Base-by-base conservation (phyloP, 2,888 invertebrate genomes). In the Chironomus tentans region DNA sequence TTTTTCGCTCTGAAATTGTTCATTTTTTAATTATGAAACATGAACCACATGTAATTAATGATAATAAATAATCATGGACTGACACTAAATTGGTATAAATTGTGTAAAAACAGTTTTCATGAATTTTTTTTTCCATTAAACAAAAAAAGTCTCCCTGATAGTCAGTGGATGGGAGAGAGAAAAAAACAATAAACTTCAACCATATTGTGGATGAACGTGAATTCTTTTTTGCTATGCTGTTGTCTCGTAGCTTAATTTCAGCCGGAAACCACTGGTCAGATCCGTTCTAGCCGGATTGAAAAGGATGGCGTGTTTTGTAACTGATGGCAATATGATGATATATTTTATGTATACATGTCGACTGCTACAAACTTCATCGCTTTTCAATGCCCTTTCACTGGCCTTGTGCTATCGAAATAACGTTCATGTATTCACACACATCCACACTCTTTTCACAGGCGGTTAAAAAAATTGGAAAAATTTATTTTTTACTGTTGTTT, bases 1-100 rank as follows among this genome's bases (percentile, higher is more conserved):
- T 24, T 56, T 18, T 18, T 56, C 56, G 7, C 18, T 18, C 3
- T 15, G 18, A 56, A 56, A 56, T 56, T 65, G 18, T 22, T 21
- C 22, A 21, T 22, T 65, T 65, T 65, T 65, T 65, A 65, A 65
- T 65, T 65, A 65, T 24, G 65, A 65, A 65, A 24, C 65, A 65
- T 65, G 65, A 65, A 65, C 65, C 65, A 65, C 65, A 21, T 38
- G 73, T 74, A 74, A 74, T 74, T 74, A 74, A 74, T 74, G 68
- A 74, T 74, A 74, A 74, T 74, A 74, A 74, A 74, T 74, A 74
- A 74, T 74, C 68, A 74, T 68, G 68, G 68, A 68, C 68, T 74
- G 74, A 68, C 68, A 68, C 68, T 47, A 74, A 74, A 73, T 62
- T 73, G 72, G 61, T 73, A 62, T 73, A 62, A 61, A 74, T 74